Conservation (phyloP, 2,113 vertebrate genomes). For the Taurulus bubalis region DNA sequence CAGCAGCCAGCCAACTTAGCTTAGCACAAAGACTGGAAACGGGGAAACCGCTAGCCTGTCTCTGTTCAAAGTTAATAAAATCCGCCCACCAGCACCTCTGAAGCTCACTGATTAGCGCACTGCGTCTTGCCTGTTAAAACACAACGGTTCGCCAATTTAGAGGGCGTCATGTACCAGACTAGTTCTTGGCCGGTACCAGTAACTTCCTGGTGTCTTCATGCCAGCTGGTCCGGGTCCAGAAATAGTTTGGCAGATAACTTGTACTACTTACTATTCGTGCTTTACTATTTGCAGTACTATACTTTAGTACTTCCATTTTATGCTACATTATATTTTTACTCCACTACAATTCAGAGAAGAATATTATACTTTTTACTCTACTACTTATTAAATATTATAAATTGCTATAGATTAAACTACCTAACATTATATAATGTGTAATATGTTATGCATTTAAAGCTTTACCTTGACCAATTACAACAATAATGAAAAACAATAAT, state of each 20-base stretch:
- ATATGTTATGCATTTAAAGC: neutral
- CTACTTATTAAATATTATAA: neutral
- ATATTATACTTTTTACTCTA: neutral
- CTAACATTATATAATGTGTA: neutral
- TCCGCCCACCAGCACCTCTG: neutral
- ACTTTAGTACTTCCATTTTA: neutral
- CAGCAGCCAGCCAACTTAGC: neutral
- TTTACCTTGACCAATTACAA: neutral
- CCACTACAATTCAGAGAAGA: neutral
- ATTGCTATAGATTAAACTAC: neutral
- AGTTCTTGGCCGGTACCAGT: neutral
- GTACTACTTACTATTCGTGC: neutral
- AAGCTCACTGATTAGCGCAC: neutral
- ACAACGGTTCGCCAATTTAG: neutral
- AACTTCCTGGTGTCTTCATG: slow-evolving; percentile 4
- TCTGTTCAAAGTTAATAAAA: neutral
- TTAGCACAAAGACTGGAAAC: slow-evolving; percentile 4
- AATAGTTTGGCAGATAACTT: slow-evolving; percentile 1
- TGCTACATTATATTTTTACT: neutral
- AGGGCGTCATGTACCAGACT: neutral
- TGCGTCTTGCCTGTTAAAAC: slow-evolving; percentile 7
- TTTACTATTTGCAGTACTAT: neutral
- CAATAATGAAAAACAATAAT: neutral
- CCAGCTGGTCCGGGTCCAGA: neutral
- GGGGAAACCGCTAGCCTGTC: neutral